Evolutionary conservation across 2,113 vertebrate species (phyloP).

Genomic region (Myodes glareolus): DNA sequence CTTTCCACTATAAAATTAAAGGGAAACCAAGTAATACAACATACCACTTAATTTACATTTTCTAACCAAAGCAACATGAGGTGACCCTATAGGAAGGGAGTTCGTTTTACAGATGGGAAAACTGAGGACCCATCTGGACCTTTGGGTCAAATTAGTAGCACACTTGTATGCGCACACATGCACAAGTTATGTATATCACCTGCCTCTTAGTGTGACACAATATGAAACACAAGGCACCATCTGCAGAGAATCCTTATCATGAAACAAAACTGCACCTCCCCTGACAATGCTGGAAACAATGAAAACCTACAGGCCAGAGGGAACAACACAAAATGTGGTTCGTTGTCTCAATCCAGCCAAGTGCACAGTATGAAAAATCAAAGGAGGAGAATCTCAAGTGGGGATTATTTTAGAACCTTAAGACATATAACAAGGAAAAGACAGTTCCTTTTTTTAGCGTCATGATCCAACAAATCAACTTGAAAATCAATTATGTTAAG

Average conservation of each 20-base stretch:
- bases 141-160: not conserved
- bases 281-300: not conserved
- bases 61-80: not conserved
- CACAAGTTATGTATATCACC: not conserved
- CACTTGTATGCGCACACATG: not conserved
- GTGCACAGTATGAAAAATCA: not conserved
- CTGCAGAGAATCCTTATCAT: not conserved
- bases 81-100: not conserved
- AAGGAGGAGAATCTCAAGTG: not conserved
- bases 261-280: not conserved
- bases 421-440: not conserved
- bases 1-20: constrained; percentile 13
- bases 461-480: constrained; percentile 31
- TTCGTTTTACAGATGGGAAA: constrained; percentile 11
- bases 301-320: not conserved
- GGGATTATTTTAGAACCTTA: not conserved
- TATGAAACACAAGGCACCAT: not conserved
- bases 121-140: not conserved
- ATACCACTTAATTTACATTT: constrained; percentile 22
- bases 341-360: not conserved
- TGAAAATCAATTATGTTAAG: not conserved
- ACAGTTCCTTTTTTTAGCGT: not conserved
- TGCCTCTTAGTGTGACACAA: not conserved
- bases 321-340: not conserved
- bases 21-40: constrained; percentile 30